Base-by-base conservation (phyloP, 2,113 vertebrate genomes). In the Proteles cristata region DNA sequence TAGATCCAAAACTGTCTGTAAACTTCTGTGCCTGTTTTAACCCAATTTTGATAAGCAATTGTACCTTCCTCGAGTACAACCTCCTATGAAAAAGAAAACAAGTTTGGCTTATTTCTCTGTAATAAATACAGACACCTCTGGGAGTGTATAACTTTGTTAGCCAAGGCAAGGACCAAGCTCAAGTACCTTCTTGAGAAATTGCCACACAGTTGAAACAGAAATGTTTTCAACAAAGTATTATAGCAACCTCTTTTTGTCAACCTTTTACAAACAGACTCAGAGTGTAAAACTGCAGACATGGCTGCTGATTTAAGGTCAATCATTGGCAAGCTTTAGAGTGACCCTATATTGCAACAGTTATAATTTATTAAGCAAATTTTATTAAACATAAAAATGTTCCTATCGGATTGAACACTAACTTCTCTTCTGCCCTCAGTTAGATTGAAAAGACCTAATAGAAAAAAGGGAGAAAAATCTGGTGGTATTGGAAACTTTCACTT, bases 1-100 rank as follows among this genome's bases (percentile, higher is more conserved):
- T 99, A 99, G 48, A 99, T 82, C 99, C 99, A 99, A 98, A 99
- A 99, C 97, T 99, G 99, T 68, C 99, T 99, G 98, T 99, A 99
- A 85, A 99, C 98, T 0, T 88, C 1, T 19, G 94, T 98, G 89
- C 99, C 99, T 16, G 99, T 96, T 43, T 99, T 98, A 87, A 98
- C 31, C 99, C 99, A 99, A 91, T 99, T 99, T 43, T 99, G 93
- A 98, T 97, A 99, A 55, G 99, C 99, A 96, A 98, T 97, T 28
- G 99, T 99, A 97, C 99, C 99, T 66, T 98, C 98, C 97, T 98
- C 98, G 90, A 99, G 99, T 94, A 99, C 99, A 23, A 98, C 98
- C 98, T 99, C 99, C 99, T 99, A 94, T 83, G 97, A 19, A 94
- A 87, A 90, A 73, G 25, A 68, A 76, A 94, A 95, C 1, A 82